These are phyloP conservation scores for Phoxinus phoxinus DNA, from an alignment of 2,113 vertebrate genomes.

Conservation along the genomic window DNA sequence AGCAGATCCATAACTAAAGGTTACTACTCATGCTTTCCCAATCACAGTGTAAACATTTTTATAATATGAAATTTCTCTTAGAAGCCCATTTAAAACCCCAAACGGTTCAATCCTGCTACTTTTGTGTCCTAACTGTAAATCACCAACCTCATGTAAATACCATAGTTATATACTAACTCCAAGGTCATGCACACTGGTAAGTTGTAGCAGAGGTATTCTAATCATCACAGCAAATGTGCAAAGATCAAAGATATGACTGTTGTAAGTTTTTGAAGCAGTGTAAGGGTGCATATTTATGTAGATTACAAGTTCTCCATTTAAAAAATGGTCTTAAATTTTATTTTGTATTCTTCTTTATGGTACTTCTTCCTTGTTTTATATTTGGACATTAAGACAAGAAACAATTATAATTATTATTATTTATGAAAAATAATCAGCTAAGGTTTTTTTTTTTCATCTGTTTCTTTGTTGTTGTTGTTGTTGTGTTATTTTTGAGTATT, in stretches of 20 bases:
- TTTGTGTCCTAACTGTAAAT: neutral
- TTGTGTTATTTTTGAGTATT: neutral
- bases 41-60: neutral
- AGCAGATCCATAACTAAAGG: neutral
- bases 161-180: neutral
- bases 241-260: conserved; percentile 12
- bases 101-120: neutral
- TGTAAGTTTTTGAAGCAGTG: neutral
- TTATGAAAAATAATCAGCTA: neutral
- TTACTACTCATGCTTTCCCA: neutral
- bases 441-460: neutral
- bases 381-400: neutral
- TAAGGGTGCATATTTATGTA: neutral
- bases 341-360: neutral
- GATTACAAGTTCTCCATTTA: neutral
- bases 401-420: neutral
- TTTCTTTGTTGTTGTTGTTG: neutral
- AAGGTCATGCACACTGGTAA: neutral
- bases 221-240: neutral
- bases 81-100: neutral
- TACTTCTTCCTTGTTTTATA: neutral
- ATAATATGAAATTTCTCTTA: neutral
- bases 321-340: neutral
- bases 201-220: neutral
- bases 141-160: neutral